phyloP scores from a whole-genome alignment of 2,888 invertebrate species.

The Gymnosoma rotundatum region DNA sequence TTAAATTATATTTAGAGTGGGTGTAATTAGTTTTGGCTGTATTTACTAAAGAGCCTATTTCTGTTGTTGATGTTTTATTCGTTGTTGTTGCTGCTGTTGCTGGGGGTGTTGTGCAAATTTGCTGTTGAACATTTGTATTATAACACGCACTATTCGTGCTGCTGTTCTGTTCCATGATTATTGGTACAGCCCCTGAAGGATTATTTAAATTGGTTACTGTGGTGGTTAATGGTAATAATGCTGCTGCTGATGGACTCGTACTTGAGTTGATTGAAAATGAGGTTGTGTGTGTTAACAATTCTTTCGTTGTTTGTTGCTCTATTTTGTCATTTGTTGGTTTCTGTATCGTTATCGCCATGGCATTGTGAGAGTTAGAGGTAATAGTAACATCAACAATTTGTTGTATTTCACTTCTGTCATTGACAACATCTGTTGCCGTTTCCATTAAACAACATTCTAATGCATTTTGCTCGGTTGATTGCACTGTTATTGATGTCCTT shows the following conservation, averaged over 20 bases:
- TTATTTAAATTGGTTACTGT: slow-evolving; percentile 57
- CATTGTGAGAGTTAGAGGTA: background rate
- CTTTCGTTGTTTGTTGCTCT: slow-evolving; percentile 65
- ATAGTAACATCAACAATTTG: slow-evolving; percentile 36
- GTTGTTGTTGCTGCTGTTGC: slow-evolving; percentile 34
- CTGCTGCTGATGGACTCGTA: slow-evolving; percentile 11
- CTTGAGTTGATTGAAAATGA: slow-evolving; percentile 39
- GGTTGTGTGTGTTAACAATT: slow-evolving; percentile 32
- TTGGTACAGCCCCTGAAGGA: slow-evolving; percentile 55
- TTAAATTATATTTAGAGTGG: slow-evolving; percentile 71
- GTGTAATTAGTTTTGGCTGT: slow-evolving; percentile 44
- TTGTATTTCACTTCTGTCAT: slow-evolving; percentile 42
- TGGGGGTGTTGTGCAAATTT: slow-evolving; percentile 8
- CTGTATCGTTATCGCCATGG: slow-evolving; percentile 65
- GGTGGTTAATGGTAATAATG: slow-evolving; percentile 46
- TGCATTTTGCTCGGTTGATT: slow-evolving; percentile 52
- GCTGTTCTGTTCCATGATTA: slow-evolving; percentile 58
- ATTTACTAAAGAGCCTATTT: slow-evolving; percentile 8
- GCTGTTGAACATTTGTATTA: background rate
- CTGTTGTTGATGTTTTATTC: background rate
- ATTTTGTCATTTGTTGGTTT: slow-evolving; percentile 61
- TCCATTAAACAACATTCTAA: slow-evolving; percentile 51
- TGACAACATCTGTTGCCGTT: slow-evolving; percentile 12
- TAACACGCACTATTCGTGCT: slow-evolving; percentile 64
- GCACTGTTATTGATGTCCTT: slow-evolving; percentile 59